Conservation (phyloP, 2,888 invertebrate species). For the Fragum whitleyi region DNA sequence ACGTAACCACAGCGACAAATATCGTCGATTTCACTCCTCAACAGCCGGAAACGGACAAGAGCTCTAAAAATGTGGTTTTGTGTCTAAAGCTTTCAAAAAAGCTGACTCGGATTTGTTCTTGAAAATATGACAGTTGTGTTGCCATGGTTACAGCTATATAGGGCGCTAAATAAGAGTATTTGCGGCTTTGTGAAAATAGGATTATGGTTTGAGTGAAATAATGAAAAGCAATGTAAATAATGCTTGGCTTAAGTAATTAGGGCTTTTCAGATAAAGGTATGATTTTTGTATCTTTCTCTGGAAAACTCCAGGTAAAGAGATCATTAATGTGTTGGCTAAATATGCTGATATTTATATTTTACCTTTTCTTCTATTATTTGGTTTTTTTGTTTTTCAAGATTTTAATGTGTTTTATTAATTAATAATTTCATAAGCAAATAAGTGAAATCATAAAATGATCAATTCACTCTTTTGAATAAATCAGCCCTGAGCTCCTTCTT, state of each 20-base stretch:
- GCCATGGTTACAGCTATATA: constrained; percentile 36
- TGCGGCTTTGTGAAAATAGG: constrained; percentile 47
- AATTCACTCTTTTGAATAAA: too few species aligned
- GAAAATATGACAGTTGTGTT: constrained; percentile 40
- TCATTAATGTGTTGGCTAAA: too few species aligned
- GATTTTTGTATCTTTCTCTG: not conserved
- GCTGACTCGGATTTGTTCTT: constrained; percentile 51
- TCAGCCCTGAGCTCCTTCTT: too few species aligned
- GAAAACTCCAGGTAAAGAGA: not conserved
- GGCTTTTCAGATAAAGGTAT: not conserved
- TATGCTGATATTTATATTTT: too few species aligned
- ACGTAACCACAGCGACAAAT: constrained; percentile 63
- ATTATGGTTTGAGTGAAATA: constrained; percentile 51
- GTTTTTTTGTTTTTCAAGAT: too few species aligned
- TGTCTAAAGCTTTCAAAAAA: constrained; percentile 58
- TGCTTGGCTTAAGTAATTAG: constrained; percentile 53
- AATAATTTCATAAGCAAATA: too few species aligned
- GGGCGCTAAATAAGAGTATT: constrained; percentile 35
- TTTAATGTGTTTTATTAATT: too few species aligned
- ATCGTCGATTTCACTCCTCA: constrained; percentile 56
- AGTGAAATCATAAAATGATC: too few species aligned
- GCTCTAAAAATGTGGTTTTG: constrained; percentile 63
- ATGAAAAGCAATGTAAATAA: constrained; percentile 60
- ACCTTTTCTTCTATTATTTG: too few species aligned
- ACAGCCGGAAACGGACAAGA: constrained; percentile 58